Evolutionary conservation across 2,888 invertebrate species (phyloP), one percentile per base, ranked within the genome.

Genomic region (Mycogona germanica): DNA sequence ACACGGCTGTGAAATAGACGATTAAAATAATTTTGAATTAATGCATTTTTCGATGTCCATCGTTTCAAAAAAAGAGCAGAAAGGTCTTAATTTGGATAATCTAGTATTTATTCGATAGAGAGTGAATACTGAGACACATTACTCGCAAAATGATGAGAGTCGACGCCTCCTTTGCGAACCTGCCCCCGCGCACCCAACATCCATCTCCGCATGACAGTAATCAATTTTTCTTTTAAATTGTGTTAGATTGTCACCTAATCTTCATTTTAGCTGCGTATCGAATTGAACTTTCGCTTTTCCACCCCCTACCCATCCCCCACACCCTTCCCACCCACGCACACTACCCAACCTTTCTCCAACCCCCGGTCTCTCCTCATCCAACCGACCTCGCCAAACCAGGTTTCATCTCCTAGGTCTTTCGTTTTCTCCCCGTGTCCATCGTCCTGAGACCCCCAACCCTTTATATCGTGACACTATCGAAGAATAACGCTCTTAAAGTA

Each of bases 241-340:
- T 44, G 45, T 44, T 44, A 44, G 45, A 44, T 44, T 44, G 45
- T 44, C 45, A 44, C 45, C 45, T 44, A 44, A 44, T 44, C 45
- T 44, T 44, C 45, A 44, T 44, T 44, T 44, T 44, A 44, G 44
- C 45, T 44, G 45, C 45, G 45, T 44, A 44, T 44, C 45, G 45
- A 44, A 44, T 44, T 44, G 45, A 44, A 44, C 45, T 44, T 44
- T 44, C 45, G 30, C 35, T 12, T 32, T 32, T 32, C 35, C n/a
- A 9, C 35, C n/a, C 35, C n/a, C 35, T 32, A 9, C 35, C 35
- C n/a, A n/a, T 32, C n/a, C n/a, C 35, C n/a, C 35, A 32, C n/a
- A 32, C 35, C n/a, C 9, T n/a, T 32, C 9, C 35, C 35, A n/a
- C n/a, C 35, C 35, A 12, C 35, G 9, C n/a, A 32, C 35, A 12